Base-by-base conservation (phyloP, 2,113 vertebrate genomes). In the Upupa epops region DNA sequence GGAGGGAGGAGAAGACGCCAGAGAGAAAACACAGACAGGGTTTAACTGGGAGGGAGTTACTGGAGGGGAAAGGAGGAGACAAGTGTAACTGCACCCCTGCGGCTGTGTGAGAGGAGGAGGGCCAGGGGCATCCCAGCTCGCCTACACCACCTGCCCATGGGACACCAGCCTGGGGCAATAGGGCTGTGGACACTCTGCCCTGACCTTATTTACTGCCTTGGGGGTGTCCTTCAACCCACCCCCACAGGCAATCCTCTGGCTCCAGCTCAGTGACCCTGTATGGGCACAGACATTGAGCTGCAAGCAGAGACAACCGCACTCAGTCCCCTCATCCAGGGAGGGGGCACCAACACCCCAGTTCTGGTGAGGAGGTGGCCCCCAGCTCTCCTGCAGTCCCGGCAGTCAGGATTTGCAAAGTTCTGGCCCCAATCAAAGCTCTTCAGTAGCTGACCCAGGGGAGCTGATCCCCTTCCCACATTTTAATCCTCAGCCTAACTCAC, bases 401-500 rank as follows among this genome's bases (percentile, higher is more conserved):
- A 37, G 29, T 4, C 4, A 4, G n/a, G 45, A 88, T 49, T 31
- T 72, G 22, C 25, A n/a, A 65, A 86, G 45, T 69, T 89, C 29
- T 66, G 54, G 37, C 65, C 46, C 31, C 32, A 61, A 3, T 20
- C 66, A 65, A 71, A 92, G 64, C 85, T 64, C 82, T 88, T 45
- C 49, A 82, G 83, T 17, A 79, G 60, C 65, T 63, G 46, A 93
- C 74, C 60, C 40, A 49, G 22, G 12, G 34, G 34, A 88, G n/a
- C 7, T 83, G 55, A 92, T 83, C 86, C 81, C 40, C 25, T 72
- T 64, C 83, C 92, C 58, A 54, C 7, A 0, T 90, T 91, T 64
- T 72, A 96, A 94, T 75, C 77, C 89, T 42, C 84, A 88, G 80
- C 29, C 60, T 77, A 86, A 73, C 60, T 83, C n/a, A 6, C 6